These are phyloP conservation scores for Drosophila lacertosa DNA, from an alignment of 1,140 invertebrate genomes.

Conservation along the genomic window DNA sequence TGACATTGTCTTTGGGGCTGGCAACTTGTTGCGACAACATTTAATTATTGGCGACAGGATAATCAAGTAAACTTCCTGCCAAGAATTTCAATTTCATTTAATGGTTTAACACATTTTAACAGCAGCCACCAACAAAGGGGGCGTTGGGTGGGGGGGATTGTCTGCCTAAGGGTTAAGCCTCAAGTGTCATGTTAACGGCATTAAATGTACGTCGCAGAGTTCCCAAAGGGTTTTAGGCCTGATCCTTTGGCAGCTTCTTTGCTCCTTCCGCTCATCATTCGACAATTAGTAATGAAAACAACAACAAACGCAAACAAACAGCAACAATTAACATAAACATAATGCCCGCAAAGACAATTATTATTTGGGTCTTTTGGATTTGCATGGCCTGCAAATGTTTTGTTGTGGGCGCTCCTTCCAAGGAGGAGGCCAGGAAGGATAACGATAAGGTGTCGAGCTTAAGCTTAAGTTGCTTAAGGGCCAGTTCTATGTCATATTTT, in stretches of 20 bases:
- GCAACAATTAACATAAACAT: slow-evolving; percentile 76
- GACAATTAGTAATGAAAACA: slow-evolving; percentile 71
- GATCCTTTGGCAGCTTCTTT: background rate
- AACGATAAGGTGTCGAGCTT: too few relatives aligned
- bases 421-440: too few relatives aligned
- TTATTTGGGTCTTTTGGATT: slow-evolving; percentile 73
- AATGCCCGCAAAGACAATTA: slow-evolving; percentile 72
- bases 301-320: slow-evolving; percentile 23
- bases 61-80: slow-evolving; percentile 82
- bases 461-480: too few relatives aligned
- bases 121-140: slow-evolving; percentile 16
- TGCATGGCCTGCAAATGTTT: slow-evolving; percentile 18
- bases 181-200: slow-evolving; percentile 78
- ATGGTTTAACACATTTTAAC: slow-evolving; percentile 74
- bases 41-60: slow-evolving; percentile 83
- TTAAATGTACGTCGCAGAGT: slow-evolving; percentile 49
- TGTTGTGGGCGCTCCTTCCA: too few relatives aligned
- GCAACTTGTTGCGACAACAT: slow-evolving; percentile 82
- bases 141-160: background rate
- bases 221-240: slow-evolving; percentile 41
- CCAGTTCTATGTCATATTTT: too few relatives aligned
- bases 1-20: slow-evolving; percentile 20
- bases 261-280: slow-evolving; percentile 41
- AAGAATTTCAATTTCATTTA: slow-evolving; percentile 83
- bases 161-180: slow-evolving; percentile 50